Base-by-base conservation (phyloP, 2,113 vertebrate genomes). In the Petrocephalus zakoni region DNA sequence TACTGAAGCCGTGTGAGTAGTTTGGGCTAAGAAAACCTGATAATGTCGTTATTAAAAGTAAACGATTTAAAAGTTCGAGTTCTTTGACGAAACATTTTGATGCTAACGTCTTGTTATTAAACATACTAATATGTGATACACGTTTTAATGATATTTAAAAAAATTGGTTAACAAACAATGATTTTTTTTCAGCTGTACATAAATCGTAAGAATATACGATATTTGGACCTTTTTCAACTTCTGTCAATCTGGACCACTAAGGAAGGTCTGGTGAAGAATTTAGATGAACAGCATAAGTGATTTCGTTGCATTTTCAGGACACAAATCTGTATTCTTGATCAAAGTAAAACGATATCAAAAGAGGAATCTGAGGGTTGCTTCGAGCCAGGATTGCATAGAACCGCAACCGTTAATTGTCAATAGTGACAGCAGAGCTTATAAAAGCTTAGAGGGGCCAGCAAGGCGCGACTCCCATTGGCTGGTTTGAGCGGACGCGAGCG, bases 401-500 rank as follows among this genome's bases (percentile, higher is more conserved):
- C 34, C 9, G 37, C 6, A 52, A 25, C 84, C 51, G n/a, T 53
- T 55, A 85, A 85, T 85, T 85, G 84, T 11, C 84, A 85, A 34
- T 85, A 85, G 84, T 53, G 84, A 85, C 84, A 85, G 51, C 51
- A n/a, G 81, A 46, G 37, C 81, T 83, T 83, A 53, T 34, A 85
- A 53, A 85, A 49, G 49, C 51, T 29, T 29, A 10, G n/a, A 2
- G 58, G 8, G 29, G 15, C 15, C 51, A 34, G 5, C 1, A 61
- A 61, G 6, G 88, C 55, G 88, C 53, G 78, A 61, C 78, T 21
- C 88, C 42, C 42, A 88, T 88, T 88, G 88, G 88, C 78, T 88
- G 53, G 4, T 22, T 61, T 0, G 21, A 84, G 75, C 49, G 55
- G 25, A 61, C 37, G 34, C 51, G 21, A 47, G 34, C 19, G 75